Evolutionary conservation across 1,140 invertebrate genomes (phyloP).

Genomic region (Trichoplusia ni): DNA sequence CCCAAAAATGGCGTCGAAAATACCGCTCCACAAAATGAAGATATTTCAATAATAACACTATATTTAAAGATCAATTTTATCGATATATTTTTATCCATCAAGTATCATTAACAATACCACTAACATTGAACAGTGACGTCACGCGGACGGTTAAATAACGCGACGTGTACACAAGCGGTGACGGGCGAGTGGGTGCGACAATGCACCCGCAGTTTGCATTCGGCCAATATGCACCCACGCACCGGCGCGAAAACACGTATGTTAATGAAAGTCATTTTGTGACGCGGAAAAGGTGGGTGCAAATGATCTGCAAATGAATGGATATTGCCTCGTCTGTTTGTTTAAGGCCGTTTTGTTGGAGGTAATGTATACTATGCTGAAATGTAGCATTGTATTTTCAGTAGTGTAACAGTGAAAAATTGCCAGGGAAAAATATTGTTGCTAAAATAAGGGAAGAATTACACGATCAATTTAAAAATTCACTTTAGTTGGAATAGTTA

Average conservation of each 20-base stretch:
- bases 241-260: neutral
- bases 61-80: no score
- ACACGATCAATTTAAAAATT: no score
- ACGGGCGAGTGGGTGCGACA: neutral
- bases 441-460: no score
- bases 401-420: no score
- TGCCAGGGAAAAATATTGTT: no score
- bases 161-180: neutral
- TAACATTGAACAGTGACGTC: conserved; percentile 4
- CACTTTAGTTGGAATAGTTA: no score
- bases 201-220: neutral
- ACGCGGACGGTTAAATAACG: neutral
- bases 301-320: neutral
- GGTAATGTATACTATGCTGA: neutral
- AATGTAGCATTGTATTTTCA: neutral
- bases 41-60: no score
- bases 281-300: conserved; percentile 6
- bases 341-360: neutral
- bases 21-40: no score
- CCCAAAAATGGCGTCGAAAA: no score
- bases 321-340: neutral
- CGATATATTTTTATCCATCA: no score
- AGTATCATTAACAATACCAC: neutral
- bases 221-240: no score
- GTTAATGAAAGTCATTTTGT: conserved; percentile 19